Conservation (phyloP, 2,113 vertebrate species). For the Mohoua ochrocephala region DNA sequence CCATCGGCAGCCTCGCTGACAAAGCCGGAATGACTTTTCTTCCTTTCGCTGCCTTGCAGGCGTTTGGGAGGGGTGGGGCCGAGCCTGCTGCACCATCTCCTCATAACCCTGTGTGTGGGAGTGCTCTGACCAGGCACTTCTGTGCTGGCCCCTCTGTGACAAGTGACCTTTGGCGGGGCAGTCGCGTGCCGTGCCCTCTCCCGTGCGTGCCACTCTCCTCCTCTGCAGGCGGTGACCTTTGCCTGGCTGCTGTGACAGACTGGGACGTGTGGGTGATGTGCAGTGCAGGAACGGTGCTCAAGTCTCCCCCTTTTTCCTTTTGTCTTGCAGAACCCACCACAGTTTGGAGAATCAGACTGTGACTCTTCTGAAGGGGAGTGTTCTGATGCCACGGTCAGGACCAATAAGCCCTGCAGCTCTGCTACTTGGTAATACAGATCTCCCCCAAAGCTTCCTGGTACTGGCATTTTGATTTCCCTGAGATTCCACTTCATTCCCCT, state of each 20-base stretch:
- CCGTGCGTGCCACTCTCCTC: not conserved
- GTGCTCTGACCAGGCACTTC: not conserved
- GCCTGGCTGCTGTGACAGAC: not conserved
- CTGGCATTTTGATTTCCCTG: constrained; percentile 56
- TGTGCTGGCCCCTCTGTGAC: not conserved
- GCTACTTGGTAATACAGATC: constrained; percentile 87
- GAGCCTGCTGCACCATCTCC: not conserved
- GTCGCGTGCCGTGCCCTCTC: not conserved
- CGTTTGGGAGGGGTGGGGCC: not conserved
- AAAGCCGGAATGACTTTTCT: not conserved
- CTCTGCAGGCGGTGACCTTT: not conserved
- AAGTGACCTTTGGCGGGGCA: not conserved
- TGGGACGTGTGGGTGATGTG: not conserved
- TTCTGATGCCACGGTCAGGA: constrained; percentile 94
- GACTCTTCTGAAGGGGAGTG: constrained; percentile 95
- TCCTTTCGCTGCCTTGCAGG: not conserved
- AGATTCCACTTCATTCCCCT: constrained; percentile 58
- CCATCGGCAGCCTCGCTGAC: not conserved
- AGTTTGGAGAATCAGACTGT: constrained; percentile 91
- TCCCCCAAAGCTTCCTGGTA: constrained; percentile 9
- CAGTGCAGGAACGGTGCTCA: not conserved
- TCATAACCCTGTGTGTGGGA: not conserved
- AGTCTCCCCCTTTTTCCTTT: not conserved
- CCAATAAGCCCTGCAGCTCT: constrained; percentile 88
- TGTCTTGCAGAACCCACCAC: constrained; percentile 84